Conservation (phyloP, 2,888 invertebrate species). For the Dryococelus australis region DNA sequence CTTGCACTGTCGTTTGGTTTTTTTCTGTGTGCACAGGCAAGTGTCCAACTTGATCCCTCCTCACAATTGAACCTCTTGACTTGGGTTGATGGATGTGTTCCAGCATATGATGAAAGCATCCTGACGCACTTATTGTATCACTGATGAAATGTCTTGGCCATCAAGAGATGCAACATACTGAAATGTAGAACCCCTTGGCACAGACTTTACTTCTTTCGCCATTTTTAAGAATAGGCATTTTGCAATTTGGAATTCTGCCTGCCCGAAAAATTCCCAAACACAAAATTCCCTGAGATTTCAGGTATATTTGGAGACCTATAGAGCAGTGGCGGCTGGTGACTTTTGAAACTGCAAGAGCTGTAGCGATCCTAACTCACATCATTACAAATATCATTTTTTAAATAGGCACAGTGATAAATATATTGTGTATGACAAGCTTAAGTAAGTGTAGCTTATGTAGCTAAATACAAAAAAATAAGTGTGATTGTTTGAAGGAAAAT, state of each 20-base stretch:
- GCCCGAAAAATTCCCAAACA: neutral
- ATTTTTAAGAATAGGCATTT: neutral
- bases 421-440: no score
- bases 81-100: neutral
- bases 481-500: no score
- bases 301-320: neutral
- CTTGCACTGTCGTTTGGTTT: neutral
- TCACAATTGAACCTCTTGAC: neutral
- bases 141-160: neutral
- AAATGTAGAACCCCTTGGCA: neutral
- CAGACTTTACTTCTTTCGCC: neutral
- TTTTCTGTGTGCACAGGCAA: neutral
- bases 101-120: neutral
- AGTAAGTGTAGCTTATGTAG: no score
- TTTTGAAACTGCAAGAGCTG: no score
- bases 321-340: no score
- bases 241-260: neutral
- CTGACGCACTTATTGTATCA: neutral
- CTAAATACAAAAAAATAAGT: no score
- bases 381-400: no score
- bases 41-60: neutral
- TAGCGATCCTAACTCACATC: no score
- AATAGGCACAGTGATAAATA: no score
- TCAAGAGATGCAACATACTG: neutral
- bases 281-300: conserved; percentile 1